phyloP scores from a whole-genome alignment of 2,797 vertebrate genomes.

The Anas bahamensis region DNA sequence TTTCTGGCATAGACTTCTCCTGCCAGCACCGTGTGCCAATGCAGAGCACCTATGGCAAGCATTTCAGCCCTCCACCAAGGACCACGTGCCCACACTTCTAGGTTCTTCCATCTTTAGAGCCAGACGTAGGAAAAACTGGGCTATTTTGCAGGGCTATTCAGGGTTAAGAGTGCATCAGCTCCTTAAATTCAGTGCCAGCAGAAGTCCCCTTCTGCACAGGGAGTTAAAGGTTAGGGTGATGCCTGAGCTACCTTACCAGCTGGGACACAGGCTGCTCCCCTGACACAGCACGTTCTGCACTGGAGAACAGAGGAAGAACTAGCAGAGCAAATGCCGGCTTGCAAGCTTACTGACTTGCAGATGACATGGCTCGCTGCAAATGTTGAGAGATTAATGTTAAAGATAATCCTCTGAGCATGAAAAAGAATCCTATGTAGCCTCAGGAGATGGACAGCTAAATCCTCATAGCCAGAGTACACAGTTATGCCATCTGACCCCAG shows the following conservation, averaged over 20 bases:
- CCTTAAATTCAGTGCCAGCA: not conserved
- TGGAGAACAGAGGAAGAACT: not conserved
- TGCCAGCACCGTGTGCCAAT: fast-evolving
- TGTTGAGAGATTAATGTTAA: constrained; percentile 37
- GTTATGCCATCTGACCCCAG: not conserved
- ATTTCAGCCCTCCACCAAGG: not conserved
- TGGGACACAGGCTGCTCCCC: not conserved
- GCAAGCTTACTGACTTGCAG: not conserved
- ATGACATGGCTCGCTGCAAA: not conserved
- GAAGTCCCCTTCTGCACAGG: not conserved
- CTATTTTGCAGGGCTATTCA: not conserved
- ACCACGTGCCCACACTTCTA: not conserved
- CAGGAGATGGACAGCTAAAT: constrained; percentile 45
- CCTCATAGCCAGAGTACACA: not conserved
- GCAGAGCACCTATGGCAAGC: not conserved
- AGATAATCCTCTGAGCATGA: not conserved
- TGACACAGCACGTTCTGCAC: not conserved
- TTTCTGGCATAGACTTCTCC: not conserved
- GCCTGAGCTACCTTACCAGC: not conserved
- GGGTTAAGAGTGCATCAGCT: not conserved
- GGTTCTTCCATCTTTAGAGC: not conserved
- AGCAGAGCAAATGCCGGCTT: not conserved
- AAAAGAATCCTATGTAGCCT: not conserved
- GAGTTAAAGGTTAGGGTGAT: not conserved
- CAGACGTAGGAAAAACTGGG: not conserved